Conservation (phyloP, 1,140 invertebrate species). For the Temnothorax longispinosus region DNA sequence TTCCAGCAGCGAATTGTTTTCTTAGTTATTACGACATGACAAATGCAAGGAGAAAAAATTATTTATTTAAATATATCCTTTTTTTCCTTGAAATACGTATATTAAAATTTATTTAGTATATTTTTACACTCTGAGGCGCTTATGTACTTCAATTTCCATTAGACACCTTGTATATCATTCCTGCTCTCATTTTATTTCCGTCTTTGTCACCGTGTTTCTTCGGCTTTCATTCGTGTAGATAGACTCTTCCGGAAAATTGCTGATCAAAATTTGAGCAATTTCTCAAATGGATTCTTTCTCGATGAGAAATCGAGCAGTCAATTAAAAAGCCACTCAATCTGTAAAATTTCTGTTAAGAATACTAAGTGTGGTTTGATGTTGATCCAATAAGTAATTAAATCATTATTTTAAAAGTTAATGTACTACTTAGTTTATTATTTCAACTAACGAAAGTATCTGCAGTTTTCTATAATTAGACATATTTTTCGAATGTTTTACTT, state of each 20-base stretch:
- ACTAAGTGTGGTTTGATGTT: background rate
- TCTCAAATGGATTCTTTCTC: constrained; percentile 83
- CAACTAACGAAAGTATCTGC: background rate
- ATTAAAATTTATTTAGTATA: background rate
- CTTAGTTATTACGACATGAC: background rate
- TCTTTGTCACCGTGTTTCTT: constrained; percentile 9
- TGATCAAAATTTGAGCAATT: constrained; percentile 85
- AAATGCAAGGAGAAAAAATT: background rate
- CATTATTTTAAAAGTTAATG: background rate
- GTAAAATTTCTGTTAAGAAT: constrained; percentile 16
- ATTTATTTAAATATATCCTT: background rate
- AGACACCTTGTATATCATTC: constrained; percentile 54
- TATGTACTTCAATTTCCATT: constrained; percentile 3
- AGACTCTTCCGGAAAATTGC: constrained; percentile 76
- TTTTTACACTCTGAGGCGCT: background rate
- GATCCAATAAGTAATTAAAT: constrained; percentile 17
- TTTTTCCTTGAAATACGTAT: background rate
- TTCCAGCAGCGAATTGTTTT: background rate
- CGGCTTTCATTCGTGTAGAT: constrained; percentile 56
- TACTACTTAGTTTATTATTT: background rate
- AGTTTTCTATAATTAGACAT: background rate
- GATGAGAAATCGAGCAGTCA: constrained; percentile 77
- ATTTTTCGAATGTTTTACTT: background rate
- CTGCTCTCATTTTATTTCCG: constrained; percentile 61
- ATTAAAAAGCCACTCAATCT: constrained; percentile 70